A percentile compares a stretch with the other conserved stretches of the same genome.
These are phyloP conservation scores for Spilosoma lubricipeda DNA, from an alignment of 2,888 invertebrate genomes.

Conservation along the genomic window DNA sequence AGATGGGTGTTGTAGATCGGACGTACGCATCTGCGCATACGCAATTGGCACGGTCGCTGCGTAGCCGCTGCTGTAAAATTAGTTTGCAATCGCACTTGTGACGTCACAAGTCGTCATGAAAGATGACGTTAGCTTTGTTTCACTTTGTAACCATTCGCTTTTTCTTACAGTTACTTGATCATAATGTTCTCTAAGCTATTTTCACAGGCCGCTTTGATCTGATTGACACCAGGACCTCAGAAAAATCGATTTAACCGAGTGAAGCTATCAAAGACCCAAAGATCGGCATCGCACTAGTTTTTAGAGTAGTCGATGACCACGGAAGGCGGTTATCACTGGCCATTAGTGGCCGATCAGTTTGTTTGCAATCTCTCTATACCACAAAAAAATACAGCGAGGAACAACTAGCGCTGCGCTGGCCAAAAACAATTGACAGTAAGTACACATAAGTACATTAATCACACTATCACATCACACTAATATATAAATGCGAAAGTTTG, in stretches of 20 bases:
- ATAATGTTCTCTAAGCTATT: not conserved
- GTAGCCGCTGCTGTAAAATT: conserved; percentile 44
- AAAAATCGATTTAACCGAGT: not conserved
- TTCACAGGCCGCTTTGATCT: not conserved
- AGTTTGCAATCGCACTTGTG: conserved; percentile 46
- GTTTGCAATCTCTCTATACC: too few relatives aligned
- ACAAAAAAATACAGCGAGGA: too few relatives aligned
- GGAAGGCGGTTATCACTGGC: too few relatives aligned
- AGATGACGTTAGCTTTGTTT: conserved; percentile 43
- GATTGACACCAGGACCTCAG: not conserved
- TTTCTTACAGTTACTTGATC: not conserved
- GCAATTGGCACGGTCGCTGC: conserved; percentile 27
- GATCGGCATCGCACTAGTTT: not conserved
- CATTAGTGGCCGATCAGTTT: not conserved
- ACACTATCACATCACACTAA: too few relatives aligned
- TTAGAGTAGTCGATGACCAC: not conserved
- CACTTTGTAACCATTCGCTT: conserved; percentile 30
- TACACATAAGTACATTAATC: too few relatives aligned
- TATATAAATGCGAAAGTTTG: too few relatives aligned
- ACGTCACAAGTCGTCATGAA: conserved; percentile 46
- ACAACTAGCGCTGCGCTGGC: too few relatives aligned
- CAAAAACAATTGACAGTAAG: too few relatives aligned
- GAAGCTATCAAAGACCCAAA: too few relatives aligned
- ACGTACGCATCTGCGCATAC: conserved; percentile 24
- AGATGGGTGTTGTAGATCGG: conserved; percentile 23